Conservation (phyloP, 2,797 vertebrate genomes). For the Bryconaethiops microstoma region DNA sequence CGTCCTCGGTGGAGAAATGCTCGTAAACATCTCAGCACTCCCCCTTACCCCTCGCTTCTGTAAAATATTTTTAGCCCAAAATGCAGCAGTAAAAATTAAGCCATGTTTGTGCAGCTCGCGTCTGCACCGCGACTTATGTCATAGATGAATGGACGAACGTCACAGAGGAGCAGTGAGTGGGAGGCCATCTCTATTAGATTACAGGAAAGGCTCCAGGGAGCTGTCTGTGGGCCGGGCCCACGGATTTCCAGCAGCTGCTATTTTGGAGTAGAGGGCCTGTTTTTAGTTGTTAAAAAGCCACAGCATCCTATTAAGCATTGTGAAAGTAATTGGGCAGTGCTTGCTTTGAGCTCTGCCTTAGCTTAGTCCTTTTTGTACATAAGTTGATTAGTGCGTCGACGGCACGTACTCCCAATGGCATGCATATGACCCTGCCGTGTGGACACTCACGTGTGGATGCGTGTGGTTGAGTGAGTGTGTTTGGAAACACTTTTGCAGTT, state of each 20-base stretch:
- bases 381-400: constrained; percentile 18
- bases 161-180: constrained; percentile 70
- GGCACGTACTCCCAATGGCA: background rate
- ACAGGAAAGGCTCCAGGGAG: constrained; percentile 64
- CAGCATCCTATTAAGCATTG: constrained; percentile 75
- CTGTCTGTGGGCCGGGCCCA: constrained; percentile 62
- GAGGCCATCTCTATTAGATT: constrained; percentile 72
- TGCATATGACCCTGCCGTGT: background rate
- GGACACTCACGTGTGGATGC: background rate
- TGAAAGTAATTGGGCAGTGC: constrained; percentile 69
- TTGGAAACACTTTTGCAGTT: background rate
- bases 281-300: constrained; percentile 73
- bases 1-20: constrained; percentile 60
- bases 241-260: constrained; percentile 73
- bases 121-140: constrained; percentile 73
- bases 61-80: constrained; percentile 62
- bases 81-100: constrained; percentile 65
- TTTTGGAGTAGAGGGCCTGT: constrained; percentile 72
- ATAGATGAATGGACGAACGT: constrained; percentile 73
- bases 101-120: constrained; percentile 73
- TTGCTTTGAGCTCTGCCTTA: constrained; percentile 46
- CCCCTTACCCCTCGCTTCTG: constrained; percentile 66
- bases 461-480: background rate
- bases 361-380: constrained; percentile 8
- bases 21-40: constrained; percentile 72